Evolutionary conservation across 2,888 invertebrate species (phyloP).

Genomic region (Brachypterus glaber): DNA sequence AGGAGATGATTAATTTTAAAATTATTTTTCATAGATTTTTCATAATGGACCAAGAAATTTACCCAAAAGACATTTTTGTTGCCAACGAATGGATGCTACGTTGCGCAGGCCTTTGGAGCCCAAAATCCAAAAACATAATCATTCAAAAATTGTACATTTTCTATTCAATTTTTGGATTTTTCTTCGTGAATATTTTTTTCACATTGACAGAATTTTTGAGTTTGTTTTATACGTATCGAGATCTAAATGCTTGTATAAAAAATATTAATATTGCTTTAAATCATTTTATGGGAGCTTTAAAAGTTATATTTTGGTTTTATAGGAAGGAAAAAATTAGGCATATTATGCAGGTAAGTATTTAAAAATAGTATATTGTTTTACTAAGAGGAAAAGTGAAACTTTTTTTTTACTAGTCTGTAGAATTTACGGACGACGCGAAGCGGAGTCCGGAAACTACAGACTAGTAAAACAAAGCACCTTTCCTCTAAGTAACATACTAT

Average conservation of each 20-base stretch:
- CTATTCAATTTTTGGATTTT: conserved; percentile 27
- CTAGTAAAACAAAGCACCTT: too few relatives aligned
- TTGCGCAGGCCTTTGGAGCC: conserved; percentile 31
- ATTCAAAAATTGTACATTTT: conserved; percentile 23
- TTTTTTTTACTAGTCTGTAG: too few relatives aligned
- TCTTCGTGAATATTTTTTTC: conserved; percentile 32
- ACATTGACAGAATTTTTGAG: conserved; percentile 31
- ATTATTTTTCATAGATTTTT: too few relatives aligned
- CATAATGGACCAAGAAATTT: too few relatives aligned
- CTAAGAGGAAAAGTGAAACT: too few relatives aligned
- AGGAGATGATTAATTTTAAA: too few relatives aligned
- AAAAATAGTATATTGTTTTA: too few relatives aligned
- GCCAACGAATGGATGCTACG: conserved; percentile 31
- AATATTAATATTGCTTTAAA: conserved; percentile 33
- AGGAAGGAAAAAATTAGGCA: too few relatives aligned
- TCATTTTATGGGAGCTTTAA: conserved; percentile 33
- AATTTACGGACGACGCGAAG: too few relatives aligned
- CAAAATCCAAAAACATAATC: conserved; percentile 21
- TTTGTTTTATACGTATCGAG: conserved; percentile 26
- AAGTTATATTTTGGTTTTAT: conserved; percentile 33
- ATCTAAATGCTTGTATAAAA: conserved; percentile 30
- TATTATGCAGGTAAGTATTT: too few relatives aligned
- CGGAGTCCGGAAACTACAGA: too few relatives aligned
- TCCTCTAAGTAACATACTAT: too few relatives aligned
- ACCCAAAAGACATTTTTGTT: conserved; percentile 27